Percentiles rank a stretch among this genome's conserved stretches.
Conservation (phyloP, 1,140 invertebrate species). For the Xylocopa sonorina region DNA sequence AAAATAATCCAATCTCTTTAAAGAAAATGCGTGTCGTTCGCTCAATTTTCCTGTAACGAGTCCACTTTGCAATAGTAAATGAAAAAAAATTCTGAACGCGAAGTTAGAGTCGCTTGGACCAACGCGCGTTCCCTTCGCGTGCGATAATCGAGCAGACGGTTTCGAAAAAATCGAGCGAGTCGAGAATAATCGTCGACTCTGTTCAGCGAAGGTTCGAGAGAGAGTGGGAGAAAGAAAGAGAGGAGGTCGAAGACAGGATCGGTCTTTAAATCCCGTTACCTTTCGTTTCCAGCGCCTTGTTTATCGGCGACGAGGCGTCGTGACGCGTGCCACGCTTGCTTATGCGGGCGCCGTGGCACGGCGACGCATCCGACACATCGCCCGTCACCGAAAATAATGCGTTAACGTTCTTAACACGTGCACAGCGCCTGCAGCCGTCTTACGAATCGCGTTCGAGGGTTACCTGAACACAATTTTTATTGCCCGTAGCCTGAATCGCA, state of each 20-base stretch:
- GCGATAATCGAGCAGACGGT: too few species aligned
- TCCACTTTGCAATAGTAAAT: too few species aligned
- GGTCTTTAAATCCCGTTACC: conserved; percentile 81
- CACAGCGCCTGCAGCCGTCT: background rate
- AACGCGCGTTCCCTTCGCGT: too few species aligned
- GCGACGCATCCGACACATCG: conserved; percentile 48
- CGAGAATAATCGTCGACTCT: too few species aligned
- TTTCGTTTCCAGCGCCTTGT: conserved; percentile 69
- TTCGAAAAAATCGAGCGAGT: too few species aligned
- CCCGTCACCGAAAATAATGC: conserved; percentile 40
- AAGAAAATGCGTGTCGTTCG: too few species aligned
- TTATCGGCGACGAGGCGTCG: conserved; percentile 62
- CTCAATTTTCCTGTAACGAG: too few species aligned
- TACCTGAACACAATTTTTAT: conserved; percentile 23
- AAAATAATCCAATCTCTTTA: too few species aligned
- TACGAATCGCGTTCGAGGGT: background rate
- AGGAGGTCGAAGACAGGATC: conserved; percentile 64
- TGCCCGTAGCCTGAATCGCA: background rate
- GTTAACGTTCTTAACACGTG: conserved; percentile 43
- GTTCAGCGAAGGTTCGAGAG: too few species aligned
- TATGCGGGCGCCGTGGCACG: conserved; percentile 70
- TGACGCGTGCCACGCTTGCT: conserved; percentile 71
- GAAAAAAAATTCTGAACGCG: too few species aligned
- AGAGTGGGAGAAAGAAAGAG: conserved; percentile 5
- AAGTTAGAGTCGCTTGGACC: too few species aligned